Base-by-base conservation (phyloP, 2,113 vertebrate genomes). In the Alexandromys fortis region DNA sequence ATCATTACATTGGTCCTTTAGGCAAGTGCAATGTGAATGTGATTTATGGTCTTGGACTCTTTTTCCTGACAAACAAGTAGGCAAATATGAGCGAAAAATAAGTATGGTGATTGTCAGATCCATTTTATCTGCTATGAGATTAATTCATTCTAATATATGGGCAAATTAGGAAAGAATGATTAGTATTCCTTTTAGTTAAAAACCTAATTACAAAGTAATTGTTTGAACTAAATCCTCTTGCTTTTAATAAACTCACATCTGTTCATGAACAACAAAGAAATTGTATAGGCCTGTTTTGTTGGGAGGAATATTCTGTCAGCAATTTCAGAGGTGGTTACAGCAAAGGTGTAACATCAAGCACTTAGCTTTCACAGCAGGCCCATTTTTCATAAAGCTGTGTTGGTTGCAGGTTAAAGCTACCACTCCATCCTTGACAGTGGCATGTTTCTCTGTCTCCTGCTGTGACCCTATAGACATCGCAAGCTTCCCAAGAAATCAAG, bases 171-270 rank as follows among this genome's bases (percentile, higher is more conserved):
- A 91, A 86, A 90, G 75, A 86, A 72, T 92, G 11, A 90, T 81
- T 86, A 72, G 10, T 72, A 73, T 77, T 72, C n/a, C 72, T 24
- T 45, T 85, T 85, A 72, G 45, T 65, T 91, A 93, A 52, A 83
- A 88, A 83, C 33, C 17, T 87, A 86, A 73, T 91, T 95, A 52
- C 1, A 85, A 38, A 68, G 49, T 89, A 89, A 92, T 92, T 79
- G 17, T 72, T 96, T 92, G 45, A 76, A 86, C 7, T 75, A 63
- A 55, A 88, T 83, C 93, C 1, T 90, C 33, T 88, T 55, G 65
- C 11, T 86, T 94, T 87, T 58, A 95, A 81, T 96, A 94, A 90
- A 90, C 14, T 86, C 75, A 92, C 7, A 89, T 85, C 16, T 73
- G 35, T 93, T 90, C 30, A 22, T 89, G 82, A 96, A 78, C n/a